Evolutionary conservation across 2,888 invertebrate genomes (phyloP).

Genomic region (Plagiodera versicolora): DNA sequence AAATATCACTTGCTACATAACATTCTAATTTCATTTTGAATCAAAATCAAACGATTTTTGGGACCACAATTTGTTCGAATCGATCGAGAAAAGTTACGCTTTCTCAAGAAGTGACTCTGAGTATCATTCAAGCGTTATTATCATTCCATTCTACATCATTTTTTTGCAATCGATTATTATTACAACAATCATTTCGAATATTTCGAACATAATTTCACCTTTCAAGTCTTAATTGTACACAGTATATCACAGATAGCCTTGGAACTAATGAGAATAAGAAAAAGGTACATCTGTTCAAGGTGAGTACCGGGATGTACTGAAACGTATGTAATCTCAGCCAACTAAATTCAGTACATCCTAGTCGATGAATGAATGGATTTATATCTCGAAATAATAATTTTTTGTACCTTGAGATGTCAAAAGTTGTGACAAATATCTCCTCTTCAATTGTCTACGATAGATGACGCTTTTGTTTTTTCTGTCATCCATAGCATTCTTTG

Average conservation of each 20-base stretch:
- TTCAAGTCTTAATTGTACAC: conserved; percentile 1
- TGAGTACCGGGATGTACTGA: neutral
- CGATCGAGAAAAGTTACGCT: neutral
- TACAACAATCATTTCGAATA: neutral
- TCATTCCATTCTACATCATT: neutral
- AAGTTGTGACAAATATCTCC: neutral
- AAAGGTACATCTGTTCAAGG: conserved; percentile 1
- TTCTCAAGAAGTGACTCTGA: neutral
- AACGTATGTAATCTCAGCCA: neutral
- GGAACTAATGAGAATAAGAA: neutral
- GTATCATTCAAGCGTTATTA: neutral
- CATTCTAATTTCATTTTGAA: too few species aligned
- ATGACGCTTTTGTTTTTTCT: neutral
- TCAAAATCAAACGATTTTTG: too few species aligned
- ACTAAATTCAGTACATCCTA: neutral
- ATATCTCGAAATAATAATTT: too few species aligned
- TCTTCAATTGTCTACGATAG: too few species aligned
- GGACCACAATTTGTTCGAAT: neutral
- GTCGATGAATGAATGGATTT: neutral
- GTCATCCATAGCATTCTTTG: neutral
- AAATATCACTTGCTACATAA: too few species aligned
- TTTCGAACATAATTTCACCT: conserved; percentile 1
- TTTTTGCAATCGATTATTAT: conserved; percentile 1
- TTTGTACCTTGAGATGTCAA: too few species aligned
- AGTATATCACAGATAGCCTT: conserved; percentile 1